Evolutionary conservation across 2,797 vertebrate species (phyloP), one percentile per base, ranked within the genome.

Genomic region (Gallinago solitaria): DNA sequence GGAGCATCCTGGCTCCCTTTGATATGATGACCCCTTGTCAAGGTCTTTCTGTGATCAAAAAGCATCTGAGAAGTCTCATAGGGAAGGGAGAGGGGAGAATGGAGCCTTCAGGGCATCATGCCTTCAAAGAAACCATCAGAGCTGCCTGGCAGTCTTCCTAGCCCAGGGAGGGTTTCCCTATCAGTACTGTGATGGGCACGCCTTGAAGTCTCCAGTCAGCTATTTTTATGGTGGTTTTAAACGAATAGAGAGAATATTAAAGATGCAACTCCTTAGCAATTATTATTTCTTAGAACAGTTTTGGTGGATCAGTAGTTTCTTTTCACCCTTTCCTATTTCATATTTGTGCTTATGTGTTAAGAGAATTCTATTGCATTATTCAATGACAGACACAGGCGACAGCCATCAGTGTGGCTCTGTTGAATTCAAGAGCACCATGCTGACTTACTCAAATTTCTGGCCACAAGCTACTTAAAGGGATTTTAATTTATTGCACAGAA

Each of bases 91-190:
- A 65, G 51, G 28, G 37, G 32, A 5, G 45, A 88, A 78, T 1
- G 9, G 74, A 80, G n/a, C 67, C 83, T 78, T 59, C 16, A 51
- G 83, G 73, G 61, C 59, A 57, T 28, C 33, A 4, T 10, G 16
- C 67, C 77, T 94, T 89, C 83, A 91, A 89, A 95, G 78, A 78
- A 25, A 21, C 57, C 85, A 83, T 70, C 79, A 88, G 69, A 78
- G 85, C 73, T 65, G 43, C 37, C 80, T 73, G 71, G 75, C 89
- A 84, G 51, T 4, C 50, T 87, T 88, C 85, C 83, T 27, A 12
- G 37, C 1, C 9, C 64, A 39, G n/a, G 41, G 33, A 75, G 57
- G 47, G 32, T 6, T 71, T 73, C 70, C 63, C 56, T 35, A 45
- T 70, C 77, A 59, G 37, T 3, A 11, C n/a, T n/a, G 39, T 23